Evolutionary conservation across 1,140 invertebrate species (phyloP), one percentile per base, ranked within the genome.

Genomic region (Paralvinella palmiformis): DNA sequence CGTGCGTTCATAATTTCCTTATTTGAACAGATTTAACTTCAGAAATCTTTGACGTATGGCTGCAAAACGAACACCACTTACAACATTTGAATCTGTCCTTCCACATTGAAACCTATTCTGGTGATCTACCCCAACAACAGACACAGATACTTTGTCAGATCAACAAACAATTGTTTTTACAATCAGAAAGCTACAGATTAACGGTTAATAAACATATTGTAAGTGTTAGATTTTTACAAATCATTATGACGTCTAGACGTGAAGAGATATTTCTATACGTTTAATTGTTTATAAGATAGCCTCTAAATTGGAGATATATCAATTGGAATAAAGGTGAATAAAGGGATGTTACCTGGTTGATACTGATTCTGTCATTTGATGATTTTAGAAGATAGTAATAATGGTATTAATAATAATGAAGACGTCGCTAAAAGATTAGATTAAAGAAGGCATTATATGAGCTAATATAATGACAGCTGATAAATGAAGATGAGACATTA

Each of bases 201-300:
- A 32, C 62, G 13, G 36, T 63, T 24, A 7, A 24, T 41, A 22
- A 53, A 29, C 77, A 74, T 75, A 79, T 74, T 73, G 85, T 82
- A 78, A 80, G 83, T 65, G 37, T 13, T 41, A 13, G n/a, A 41
- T 13, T 41, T 13, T 41, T n/a, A 10, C n/a, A n/a, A 10, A 41
- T 10, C n/a, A 41, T 13, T 41, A 13, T 41, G 37, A 41, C n/a
- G 10, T 41, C n/a, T 41, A 41, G 37, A 13, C n/a, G 10, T 41
- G 37, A 10, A 13, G 10, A 13, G 10, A 13, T 41, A 10, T 41
- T 41, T 41, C n/a, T 41, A 41, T 41, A 41, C n/a, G n/a, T n/a
- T n/a, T n/a, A n/a, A n/a, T n/a, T n/a, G n/a, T n/a, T n/a, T n/a
- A n/a, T n/a, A n/a, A n/a, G n/a, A n/a, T n/a, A n/a, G n/a, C n/a